These are phyloP conservation scores for Coptotermes formosanus DNA, from an alignment of 1,140 invertebrate species.

Conservation along the genomic window DNA sequence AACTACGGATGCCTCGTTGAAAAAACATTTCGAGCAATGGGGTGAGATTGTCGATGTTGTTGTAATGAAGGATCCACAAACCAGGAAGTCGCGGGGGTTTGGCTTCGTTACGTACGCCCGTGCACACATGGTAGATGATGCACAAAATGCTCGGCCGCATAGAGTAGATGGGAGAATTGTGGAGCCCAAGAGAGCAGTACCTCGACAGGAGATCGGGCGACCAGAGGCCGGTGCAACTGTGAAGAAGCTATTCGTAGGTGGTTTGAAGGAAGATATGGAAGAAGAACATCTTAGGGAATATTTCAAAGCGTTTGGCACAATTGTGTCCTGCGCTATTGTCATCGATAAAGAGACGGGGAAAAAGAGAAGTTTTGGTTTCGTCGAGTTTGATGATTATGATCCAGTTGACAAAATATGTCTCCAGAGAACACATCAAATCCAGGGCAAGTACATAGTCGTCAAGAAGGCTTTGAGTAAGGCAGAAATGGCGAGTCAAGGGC, in stretches of 20 bases:
- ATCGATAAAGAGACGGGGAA: constrained; percentile 88
- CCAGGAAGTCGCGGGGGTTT: constrained; percentile 89
- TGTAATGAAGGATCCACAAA: constrained; percentile 96
- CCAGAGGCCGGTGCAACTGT: constrained; percentile 91
- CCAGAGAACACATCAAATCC: constrained; percentile 69
- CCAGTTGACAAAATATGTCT: constrained; percentile 92
- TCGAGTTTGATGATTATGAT: constrained; percentile 97
- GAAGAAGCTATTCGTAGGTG: constrained; percentile 93
- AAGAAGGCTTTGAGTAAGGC: constrained; percentile 74
- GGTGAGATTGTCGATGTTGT: constrained; percentile 97
- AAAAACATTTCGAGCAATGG: constrained; percentile 94
- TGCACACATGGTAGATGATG: constrained; percentile 91
- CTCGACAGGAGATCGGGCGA: constrained; percentile 82
- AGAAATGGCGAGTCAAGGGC: constrained; percentile 62
- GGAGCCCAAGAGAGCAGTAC: constrained; percentile 95
- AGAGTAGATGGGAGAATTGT: constrained; percentile 83
- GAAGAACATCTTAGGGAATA: constrained; percentile 84
- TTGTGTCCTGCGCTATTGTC: constrained; percentile 86
- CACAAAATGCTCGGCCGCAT: constrained; percentile 82
- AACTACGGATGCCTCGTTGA: constrained; percentile 90
- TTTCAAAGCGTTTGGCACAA: constrained; percentile 81
- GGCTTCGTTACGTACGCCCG: constrained; percentile 94
- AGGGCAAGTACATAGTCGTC: constrained; percentile 74
- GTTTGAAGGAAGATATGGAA: constrained; percentile 85
- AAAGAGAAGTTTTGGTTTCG: constrained; percentile 90